Conservation (phyloP, 2,888 invertebrate genomes). For the Dendrolimus houi region DNA sequence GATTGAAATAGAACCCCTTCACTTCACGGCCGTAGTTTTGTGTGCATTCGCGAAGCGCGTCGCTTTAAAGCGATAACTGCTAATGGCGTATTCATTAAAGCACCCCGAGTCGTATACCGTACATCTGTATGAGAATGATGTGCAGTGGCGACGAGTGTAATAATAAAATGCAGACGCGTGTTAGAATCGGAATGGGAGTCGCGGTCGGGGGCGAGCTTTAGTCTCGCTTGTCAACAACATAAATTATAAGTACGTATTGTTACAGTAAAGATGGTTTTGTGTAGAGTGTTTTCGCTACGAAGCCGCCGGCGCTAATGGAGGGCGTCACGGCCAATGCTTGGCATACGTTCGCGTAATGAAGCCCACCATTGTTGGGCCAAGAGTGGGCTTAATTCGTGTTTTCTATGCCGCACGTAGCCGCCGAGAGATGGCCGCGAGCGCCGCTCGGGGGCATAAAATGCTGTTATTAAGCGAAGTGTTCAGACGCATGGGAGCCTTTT, state of each 20-base stretch:
- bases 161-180: conserved; percentile 56
- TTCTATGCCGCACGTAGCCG: conserved; percentile 36
- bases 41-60: conserved; percentile 1
- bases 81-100: conserved; percentile 3
- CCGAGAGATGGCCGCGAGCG: conserved; percentile 21
- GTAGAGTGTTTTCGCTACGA: conserved; percentile 63
- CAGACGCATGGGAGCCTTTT: conserved; percentile 21
- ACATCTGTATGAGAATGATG: not conserved
- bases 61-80: not conserved
- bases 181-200: conserved; percentile 37
- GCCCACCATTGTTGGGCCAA: conserved; percentile 59
- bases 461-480: conserved; percentile 35
- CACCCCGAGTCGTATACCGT: not conserved
- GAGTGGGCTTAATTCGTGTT: conserved; percentile 61
- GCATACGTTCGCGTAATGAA: conserved; percentile 69
- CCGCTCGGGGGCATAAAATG: conserved; percentile 40
- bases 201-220: conserved; percentile 39
- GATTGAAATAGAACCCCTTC: conserved; percentile 40
- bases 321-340: conserved; percentile 65
- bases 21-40: not conserved
- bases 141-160: conserved; percentile 16
- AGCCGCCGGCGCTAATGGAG: conserved; percentile 60
- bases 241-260: conserved; percentile 66
- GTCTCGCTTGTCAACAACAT: conserved; percentile 64
- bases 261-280: conserved; percentile 53